These are phyloP conservation scores for Acyrthosiphon pisum DNA, from an alignment of 1,140 invertebrate species.

Conservation along the genomic window DNA sequence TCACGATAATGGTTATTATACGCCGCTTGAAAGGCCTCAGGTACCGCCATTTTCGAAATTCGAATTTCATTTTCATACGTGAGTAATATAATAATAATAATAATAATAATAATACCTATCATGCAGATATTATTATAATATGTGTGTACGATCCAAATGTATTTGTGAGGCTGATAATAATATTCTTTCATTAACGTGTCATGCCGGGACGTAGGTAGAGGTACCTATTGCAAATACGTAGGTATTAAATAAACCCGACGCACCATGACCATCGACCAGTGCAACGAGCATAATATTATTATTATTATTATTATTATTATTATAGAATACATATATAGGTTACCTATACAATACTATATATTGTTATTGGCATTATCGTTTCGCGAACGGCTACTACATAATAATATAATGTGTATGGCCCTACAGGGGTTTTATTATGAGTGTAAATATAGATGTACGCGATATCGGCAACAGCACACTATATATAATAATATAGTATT, in stretches of 20 bases:
- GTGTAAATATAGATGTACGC: neutral
- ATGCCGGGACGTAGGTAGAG: too few species aligned
- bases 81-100: neutral
- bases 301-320: too few species aligned
- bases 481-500: neutral
- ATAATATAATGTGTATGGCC: neutral
- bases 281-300: neutral
- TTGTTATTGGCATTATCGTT: slow-evolving; percentile 5
- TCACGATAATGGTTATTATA: neutral
- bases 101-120: too few species aligned
- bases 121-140: too few species aligned
- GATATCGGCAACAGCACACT: neutral
- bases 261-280: neutral
- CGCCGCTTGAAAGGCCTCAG: neutral
- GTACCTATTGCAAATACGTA: too few species aligned
- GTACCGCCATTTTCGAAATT: neutral
- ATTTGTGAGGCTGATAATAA: neutral
- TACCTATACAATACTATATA: too few species aligned
- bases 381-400: neutral
- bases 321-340: too few species aligned
- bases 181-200: neutral
- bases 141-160: neutral
- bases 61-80: neutral
- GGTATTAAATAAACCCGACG: neutral
- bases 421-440: neutral